Base-by-base conservation (phyloP, 2,113 vertebrate species). In the Callionymus lyra region DNA sequence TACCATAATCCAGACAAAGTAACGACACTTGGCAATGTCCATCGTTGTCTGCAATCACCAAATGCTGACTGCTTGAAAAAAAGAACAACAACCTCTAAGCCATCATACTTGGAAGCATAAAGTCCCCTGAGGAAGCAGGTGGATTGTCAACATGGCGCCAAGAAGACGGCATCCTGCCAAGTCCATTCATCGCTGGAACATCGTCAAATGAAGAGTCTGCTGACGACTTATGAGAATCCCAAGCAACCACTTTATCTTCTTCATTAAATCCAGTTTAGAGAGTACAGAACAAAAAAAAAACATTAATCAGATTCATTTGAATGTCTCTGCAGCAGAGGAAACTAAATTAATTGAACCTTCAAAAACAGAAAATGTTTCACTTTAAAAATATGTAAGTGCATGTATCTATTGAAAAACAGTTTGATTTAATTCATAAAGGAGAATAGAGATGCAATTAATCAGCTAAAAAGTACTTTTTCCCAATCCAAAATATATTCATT, bases 331-430 rank as follows among this genome's bases (percentile, higher is more conserved):
- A 95, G 93, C 89, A 92, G 91, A 90, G 89, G 86, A 90, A 93
- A 88, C 86, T 86, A 89, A 94, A 92, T 94, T 89, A 93, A 94
- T 91, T 92, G 91, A 85, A 83, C 90, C 89, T 93, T 94, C 86
- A 86, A 47, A 53, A 85, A 87, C 84, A 91, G 89, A 93, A 89
- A 91, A 90, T 88, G 87, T 84, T 8, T n/a, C n/a, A n/a, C n/a
- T n/a, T n/a, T n/a, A n/a, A n/a, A n/a, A n/a, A n/a, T n/a, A n/a
- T n/a, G n/a, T n/a, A n/a, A n/a, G n/a, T n/a, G n/a, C n/a, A n/a
- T n/a, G n/a, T n/a, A n/a, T n/a, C n/a, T n/a, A n/a, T n/a, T n/a
- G n/a, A n/a, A n/a, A n/a, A n/a, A n/a, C n/a, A n/a, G n/a, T n/a
- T n/a, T n/a, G n/a, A n/a, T n/a, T n/a, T n/a, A n/a, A n/a, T n/a